These are phyloP conservation scores for Glaucidium brasilianum DNA, from an alignment of 2,113 vertebrate species.

Conservation along the genomic window DNA sequence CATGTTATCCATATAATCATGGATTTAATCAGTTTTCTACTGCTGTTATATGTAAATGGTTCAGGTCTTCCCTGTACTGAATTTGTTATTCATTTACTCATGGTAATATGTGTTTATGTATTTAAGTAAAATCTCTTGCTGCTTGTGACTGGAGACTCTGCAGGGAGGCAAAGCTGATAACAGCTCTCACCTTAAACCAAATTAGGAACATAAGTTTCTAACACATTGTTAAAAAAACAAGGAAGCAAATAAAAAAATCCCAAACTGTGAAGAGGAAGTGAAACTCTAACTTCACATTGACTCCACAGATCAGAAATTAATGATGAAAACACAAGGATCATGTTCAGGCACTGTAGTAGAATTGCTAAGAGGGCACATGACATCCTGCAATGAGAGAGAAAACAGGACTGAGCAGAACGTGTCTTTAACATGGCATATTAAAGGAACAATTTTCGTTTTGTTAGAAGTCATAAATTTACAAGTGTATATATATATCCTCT, in stretches of 20 bases:
- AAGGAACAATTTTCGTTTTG: background rate
- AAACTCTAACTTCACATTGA: background rate
- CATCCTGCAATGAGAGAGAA: background rate
- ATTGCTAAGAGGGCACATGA: background rate
- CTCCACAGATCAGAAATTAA: background rate
- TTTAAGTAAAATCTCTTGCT: background rate
- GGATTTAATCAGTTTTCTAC: background rate
- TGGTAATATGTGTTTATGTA: background rate
- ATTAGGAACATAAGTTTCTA: background rate
- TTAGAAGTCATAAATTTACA: background rate
- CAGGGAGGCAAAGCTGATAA: background rate
- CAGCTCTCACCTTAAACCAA: background rate
- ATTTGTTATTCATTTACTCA: background rate
- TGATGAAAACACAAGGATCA: background rate
- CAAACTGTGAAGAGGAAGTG: background rate
- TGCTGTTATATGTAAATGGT: background rate
- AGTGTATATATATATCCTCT: background rate
- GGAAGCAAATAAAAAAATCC: background rate
- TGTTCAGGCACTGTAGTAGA: background rate
- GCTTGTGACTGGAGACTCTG: background rate
- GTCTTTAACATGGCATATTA: background rate
- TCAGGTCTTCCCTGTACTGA: background rate
- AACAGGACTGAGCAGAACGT: background rate
- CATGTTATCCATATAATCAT: background rate
- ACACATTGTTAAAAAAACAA: background rate